These are phyloP conservation scores for Rhagonycha lutea DNA, from an alignment of 2,888 invertebrate species.

Conservation along the genomic window DNA sequence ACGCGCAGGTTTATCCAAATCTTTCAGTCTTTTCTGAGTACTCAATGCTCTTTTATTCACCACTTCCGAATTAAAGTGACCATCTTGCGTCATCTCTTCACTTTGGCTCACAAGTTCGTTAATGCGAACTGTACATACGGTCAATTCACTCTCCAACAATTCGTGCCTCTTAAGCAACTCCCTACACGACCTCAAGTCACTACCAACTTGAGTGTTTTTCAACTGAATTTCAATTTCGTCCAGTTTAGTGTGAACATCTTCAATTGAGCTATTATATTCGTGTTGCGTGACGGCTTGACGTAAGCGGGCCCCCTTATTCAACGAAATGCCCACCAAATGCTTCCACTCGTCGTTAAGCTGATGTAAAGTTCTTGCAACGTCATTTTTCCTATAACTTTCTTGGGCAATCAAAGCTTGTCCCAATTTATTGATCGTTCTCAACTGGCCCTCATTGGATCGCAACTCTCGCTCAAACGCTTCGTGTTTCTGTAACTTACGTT, in stretches of 20 bases:
- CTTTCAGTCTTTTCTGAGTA: conserved; percentile 71
- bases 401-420: conserved; percentile 74
- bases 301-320: conserved; percentile 71
- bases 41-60: conserved; percentile 79
- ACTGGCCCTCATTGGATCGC: conserved; percentile 90
- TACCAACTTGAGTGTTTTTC: conserved; percentile 81
- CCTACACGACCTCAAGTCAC: conserved; percentile 89
- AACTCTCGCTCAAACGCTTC: conserved; percentile 96
- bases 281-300: conserved; percentile 89
- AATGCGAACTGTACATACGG: conserved; percentile 81
- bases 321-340: conserved; percentile 69
- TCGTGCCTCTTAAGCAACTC: conserved; percentile 89
- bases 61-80: conserved; percentile 91
- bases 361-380: conserved; percentile 69
- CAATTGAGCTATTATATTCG: conserved; percentile 76
- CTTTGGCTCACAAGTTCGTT: conserved; percentile 78
- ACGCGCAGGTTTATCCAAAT: conserved; percentile 73
- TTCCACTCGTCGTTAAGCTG: conserved; percentile 81
- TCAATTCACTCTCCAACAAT: conserved; percentile 83
- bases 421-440: conserved; percentile 82
- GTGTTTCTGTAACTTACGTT: conserved; percentile 92
- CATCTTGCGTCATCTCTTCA: conserved; percentile 88
- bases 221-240: conserved; percentile 82
- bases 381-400: conserved; percentile 71
- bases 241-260: conserved; percentile 86